phyloP scores from a whole-genome alignment of 2,888 invertebrate species.

The Eudemis profundana region DNA sequence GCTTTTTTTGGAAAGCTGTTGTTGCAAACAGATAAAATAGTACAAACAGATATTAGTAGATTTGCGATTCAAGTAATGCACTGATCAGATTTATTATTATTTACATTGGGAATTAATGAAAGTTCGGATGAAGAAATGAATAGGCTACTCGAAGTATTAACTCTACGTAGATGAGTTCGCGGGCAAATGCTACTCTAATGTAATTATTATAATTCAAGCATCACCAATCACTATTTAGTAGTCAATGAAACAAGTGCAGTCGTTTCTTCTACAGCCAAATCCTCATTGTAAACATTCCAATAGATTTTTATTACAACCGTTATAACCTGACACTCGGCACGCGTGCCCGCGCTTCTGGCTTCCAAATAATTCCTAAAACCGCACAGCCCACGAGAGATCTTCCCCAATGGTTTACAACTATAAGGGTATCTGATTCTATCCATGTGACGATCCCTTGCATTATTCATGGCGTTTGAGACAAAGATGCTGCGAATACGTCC shows the following conservation, averaged over 20 bases:
- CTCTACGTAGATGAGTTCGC: too few relatives aligned
- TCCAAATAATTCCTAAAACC: not conserved
- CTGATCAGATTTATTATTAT: too few relatives aligned
- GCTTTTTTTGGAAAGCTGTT: too few relatives aligned
- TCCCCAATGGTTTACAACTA: constrained; percentile 51
- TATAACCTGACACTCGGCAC: constrained; percentile 49
- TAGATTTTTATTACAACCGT: constrained; percentile 56
- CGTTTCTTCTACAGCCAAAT: constrained; percentile 29
- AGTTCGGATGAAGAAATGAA: too few relatives aligned
- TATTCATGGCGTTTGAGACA: constrained; percentile 74
- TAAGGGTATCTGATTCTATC: constrained; percentile 56
- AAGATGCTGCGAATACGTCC: constrained; percentile 66
- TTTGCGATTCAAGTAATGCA: too few relatives aligned
- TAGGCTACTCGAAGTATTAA: too few relatives aligned
- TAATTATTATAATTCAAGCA: too few relatives aligned
- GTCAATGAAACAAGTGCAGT: constrained; percentile 28
- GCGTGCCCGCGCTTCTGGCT: not conserved
- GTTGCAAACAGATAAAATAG: too few relatives aligned
- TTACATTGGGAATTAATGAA: too few relatives aligned
- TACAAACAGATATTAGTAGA: too few relatives aligned
- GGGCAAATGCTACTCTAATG: too few relatives aligned
- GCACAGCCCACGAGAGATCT: constrained; percentile 9
- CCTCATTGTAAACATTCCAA: constrained; percentile 50
- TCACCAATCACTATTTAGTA: not conserved
- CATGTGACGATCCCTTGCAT: constrained; percentile 69